Base-by-base conservation (phyloP, 1,140 invertebrate genomes). In the Glossosoma conforme region DNA sequence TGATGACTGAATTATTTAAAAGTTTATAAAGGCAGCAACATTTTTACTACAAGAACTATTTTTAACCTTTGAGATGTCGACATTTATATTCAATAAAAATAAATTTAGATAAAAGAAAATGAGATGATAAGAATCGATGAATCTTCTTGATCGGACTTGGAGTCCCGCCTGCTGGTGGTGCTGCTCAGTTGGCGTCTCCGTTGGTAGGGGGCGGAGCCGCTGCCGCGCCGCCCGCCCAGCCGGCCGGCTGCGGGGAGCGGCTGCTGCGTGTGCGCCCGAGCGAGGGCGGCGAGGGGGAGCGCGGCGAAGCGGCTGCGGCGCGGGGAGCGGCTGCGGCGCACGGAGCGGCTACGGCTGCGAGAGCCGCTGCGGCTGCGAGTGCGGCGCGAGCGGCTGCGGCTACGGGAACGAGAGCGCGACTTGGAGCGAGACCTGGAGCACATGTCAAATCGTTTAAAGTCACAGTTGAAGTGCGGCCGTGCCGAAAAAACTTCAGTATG, bases 381-480 rank as follows among this genome's bases (percentile, higher is more conserved):
- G 30, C 65, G 69, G 38, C 65, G 60, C 40, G 66, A 72, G 54
- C 44, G 38, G 14, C 44, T 47, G 1, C 66, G 62, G 37, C 58
- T 64, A 22, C 72, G 74, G 40, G 65, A 73, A 53, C 76, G 65
- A 20, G 66, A 74, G 28, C 65, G 59, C 38, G 65, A 72, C 62
- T 66, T 72, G 55, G 67, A 69, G 49, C 63, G 61, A 55, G 65
- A 69, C 61, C 61, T 68, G 62, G 35, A 48, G 38, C 18, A 42
- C 54, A 37, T 20, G 13, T 21, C 35, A 28, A 32, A 45, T 17
- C 8, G 18, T 13, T 24, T n/a, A 5, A n/a, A 20, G 13, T 18
- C 11, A 40, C 13, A 40, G 13, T 20, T 13, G 18, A 2, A 18
- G 8, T 10, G 13, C 37, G 0, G 5, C 19, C 11, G 8, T 21